Conservation (phyloP, 2,888 invertebrate species). For the Eupithecia vulgata region DNA sequence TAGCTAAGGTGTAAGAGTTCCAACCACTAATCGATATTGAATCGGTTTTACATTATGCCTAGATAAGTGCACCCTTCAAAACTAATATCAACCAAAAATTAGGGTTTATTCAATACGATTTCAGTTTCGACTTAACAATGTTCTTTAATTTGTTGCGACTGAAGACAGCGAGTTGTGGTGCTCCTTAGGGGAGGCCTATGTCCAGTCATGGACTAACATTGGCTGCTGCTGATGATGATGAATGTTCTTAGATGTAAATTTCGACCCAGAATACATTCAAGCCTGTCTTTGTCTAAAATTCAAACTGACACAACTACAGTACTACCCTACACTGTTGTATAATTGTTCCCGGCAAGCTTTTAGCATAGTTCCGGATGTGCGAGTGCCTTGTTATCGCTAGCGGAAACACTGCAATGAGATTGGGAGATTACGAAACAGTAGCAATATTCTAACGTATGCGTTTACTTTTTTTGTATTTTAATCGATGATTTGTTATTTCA, state of each 20-base stretch:
- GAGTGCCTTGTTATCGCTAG: constrained; percentile 17
- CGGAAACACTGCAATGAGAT: constrained; percentile 18
- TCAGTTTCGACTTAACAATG: not conserved
- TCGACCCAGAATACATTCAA: not conserved
- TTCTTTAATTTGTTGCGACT: too few species aligned
- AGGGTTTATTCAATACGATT: not conserved
- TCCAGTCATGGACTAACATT: too few species aligned
- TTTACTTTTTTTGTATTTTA: too few species aligned
- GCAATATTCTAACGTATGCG: not conserved
- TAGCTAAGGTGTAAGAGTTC: too few species aligned
- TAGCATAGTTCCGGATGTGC: constrained; percentile 27
- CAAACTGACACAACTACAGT: constrained; percentile 3
- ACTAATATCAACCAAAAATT: too few species aligned
- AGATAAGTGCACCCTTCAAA: too few species aligned
- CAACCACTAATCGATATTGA: too few species aligned
- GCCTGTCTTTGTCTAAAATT: constrained; percentile 16
- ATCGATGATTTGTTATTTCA: too few species aligned
- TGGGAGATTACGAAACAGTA: not conserved
- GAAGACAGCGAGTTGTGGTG: too few species aligned
- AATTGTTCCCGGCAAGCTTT: constrained; percentile 32
- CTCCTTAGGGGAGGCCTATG: too few species aligned
- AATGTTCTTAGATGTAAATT: constrained; percentile 10
- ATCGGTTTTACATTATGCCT: too few species aligned
- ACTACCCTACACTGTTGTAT: constrained; percentile 7
- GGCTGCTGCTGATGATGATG: too few species aligned